Conservation (phyloP, 2,888 invertebrate species). For the Limnephilus rhombicus region DNA sequence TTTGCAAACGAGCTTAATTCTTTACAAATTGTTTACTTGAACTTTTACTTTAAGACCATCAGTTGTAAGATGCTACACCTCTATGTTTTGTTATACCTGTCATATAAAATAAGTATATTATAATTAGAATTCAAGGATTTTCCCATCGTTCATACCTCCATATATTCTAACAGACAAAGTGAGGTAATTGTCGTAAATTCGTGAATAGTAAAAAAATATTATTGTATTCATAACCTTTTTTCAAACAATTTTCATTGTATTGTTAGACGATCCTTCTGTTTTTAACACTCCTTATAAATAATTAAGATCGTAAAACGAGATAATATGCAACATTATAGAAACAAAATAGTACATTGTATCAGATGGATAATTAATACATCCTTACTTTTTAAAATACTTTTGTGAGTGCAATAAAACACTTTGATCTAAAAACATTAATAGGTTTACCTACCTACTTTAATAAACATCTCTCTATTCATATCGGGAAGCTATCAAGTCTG, state of each 20-base stretch:
- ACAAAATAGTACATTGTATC: neutral
- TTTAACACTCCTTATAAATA: neutral
- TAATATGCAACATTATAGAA: neutral
- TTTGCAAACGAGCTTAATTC: neutral
- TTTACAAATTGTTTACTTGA: neutral
- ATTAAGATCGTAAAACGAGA: neutral
- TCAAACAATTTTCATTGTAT: neutral
- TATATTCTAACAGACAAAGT: neutral
- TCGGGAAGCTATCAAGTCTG: constrained; percentile 37
- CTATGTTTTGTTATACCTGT: neutral
- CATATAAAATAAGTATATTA: neutral
- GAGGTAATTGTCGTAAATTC: neutral
- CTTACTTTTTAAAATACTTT: neutral
- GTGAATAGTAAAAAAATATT: neutral
- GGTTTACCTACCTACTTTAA: neutral
- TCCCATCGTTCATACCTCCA: neutral
- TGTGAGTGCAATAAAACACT: neutral
- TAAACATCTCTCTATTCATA: neutral
- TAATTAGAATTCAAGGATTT: neutral
- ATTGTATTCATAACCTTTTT: neutral
- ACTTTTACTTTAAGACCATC: neutral
- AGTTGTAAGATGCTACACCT: neutral
- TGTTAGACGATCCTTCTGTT: constrained; percentile 1
- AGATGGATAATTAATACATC: neutral
- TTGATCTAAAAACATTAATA: neutral